phyloP scores from a whole-genome alignment of 1,140 invertebrate genomes.

The Leptinotarsa defecta region DNA sequence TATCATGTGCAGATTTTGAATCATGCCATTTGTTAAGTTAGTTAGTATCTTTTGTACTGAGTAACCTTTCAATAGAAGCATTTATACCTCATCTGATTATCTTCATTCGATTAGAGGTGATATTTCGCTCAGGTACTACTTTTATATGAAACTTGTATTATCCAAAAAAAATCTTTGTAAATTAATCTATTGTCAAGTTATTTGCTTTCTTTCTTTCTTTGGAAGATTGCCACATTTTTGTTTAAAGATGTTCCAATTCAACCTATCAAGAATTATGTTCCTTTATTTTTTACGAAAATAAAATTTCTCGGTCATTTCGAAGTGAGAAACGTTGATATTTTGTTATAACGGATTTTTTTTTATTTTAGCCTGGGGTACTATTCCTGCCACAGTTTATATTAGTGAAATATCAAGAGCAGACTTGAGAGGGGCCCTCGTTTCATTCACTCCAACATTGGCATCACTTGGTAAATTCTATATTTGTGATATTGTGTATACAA shows the following conservation, averaged over 20 bases:
- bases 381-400: conserved; percentile 66
- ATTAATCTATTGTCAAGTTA: too few relatives aligned
- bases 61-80: too few relatives aligned
- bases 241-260: neutral
- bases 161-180: too few relatives aligned
- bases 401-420: conserved; percentile 65
- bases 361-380: conserved; percentile 59
- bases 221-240: too few relatives aligned
- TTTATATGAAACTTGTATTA: too few relatives aligned
- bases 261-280: neutral
- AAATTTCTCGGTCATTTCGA: neutral
- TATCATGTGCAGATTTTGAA: too few relatives aligned
- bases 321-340: neutral
- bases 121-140: too few relatives aligned
- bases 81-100: too few relatives aligned
- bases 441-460: conserved; percentile 37
- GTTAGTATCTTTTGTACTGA: too few relatives aligned
- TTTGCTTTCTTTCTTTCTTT: too few relatives aligned
- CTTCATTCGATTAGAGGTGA: too few relatives aligned
- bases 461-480: conserved; percentile 45
- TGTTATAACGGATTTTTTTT: neutral
- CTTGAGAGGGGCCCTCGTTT: conserved; percentile 60
- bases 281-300: neutral
- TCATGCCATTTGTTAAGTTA: too few relatives aligned
- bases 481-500: neutral